Conservation (phyloP, 2,888 invertebrate genomes). For the Gymnosoma rotundatum region DNA sequence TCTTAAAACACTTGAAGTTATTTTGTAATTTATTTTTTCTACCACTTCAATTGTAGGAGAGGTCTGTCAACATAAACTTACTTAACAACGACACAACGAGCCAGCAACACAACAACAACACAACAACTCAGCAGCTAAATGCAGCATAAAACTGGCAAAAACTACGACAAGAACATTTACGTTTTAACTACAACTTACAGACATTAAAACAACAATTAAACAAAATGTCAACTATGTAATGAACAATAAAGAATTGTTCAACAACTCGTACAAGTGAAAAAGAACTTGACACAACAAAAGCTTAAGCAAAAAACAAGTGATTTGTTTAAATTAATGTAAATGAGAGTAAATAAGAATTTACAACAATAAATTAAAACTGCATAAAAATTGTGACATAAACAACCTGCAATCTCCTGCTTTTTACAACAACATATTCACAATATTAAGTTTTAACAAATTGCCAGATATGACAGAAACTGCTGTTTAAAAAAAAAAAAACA, state of each 20-base stretch:
- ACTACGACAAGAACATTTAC: conserved; percentile 49
- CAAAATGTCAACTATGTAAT: conserved; percentile 31
- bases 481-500: not conserved
- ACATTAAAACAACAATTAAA: conserved; percentile 46
- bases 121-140: conserved; percentile 59
- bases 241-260: conserved; percentile 7
- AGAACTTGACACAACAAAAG: conserved; percentile 63
- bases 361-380: conserved; percentile 46
- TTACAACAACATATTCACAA: not conserved
- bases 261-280: conserved; percentile 41
- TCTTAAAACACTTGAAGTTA: conserved; percentile 43
- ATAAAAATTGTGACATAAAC: conserved; percentile 27
- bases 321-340: conserved; percentile 39
- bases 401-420: not conserved
- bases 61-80: conserved; percentile 59
- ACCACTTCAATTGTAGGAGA: conserved; percentile 58
- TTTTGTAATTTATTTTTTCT: conserved; percentile 56
- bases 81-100: conserved; percentile 34
- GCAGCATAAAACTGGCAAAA: conserved; percentile 1
- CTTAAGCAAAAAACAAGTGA: conserved; percentile 38
- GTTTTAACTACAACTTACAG: conserved; percentile 49
- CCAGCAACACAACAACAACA: conserved; percentile 43
- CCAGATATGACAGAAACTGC: conserved; percentile 10
- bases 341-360: conserved; percentile 38
- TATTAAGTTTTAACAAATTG: not conserved